phyloP scores from a whole-genome alignment of 2,888 invertebrate genomes.

The Thumatha senex region DNA sequence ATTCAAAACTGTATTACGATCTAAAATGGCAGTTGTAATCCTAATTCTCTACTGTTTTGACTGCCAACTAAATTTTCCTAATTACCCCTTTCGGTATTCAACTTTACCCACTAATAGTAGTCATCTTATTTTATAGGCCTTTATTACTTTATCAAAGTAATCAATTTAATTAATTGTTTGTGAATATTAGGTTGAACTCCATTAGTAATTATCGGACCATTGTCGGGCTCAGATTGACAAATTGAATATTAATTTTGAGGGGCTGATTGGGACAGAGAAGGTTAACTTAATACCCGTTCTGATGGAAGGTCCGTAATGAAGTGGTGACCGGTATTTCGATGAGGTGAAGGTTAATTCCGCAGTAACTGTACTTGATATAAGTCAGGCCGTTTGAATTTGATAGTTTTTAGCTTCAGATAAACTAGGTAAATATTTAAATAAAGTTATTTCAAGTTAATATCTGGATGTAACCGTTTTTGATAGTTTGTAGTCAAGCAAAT shows the following conservation, averaged over 20 bases:
- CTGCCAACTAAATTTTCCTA: conserved; percentile 11
- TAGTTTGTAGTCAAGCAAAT: too few relatives aligned
- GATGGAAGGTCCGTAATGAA: background rate
- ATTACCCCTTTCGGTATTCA: conserved; percentile 9
- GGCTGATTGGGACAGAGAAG: background rate
- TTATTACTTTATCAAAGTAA: conserved; percentile 8
- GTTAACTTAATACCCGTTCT: background rate
- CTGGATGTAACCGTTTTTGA: too few relatives aligned
- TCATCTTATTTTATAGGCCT: conserved; percentile 13
- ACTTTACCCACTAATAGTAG: conserved; percentile 13
- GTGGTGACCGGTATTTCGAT: background rate
- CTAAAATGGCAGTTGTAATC: conserved; percentile 17
- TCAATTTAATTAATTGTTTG: conserved; percentile 20
- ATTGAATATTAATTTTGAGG: conserved; percentile 2
- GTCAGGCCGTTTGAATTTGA: too few relatives aligned
- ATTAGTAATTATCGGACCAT: background rate
- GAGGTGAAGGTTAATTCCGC: background rate
- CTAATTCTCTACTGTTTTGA: conserved; percentile 13
- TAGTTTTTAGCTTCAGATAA: too few relatives aligned
- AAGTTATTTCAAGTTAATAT: too few relatives aligned
- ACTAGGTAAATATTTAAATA: too few relatives aligned
- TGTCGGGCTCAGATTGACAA: background rate
- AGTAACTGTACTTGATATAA: background rate
- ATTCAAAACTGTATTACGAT: conserved; percentile 13
- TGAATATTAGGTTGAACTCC: conserved; percentile 1